A percentile compares a stretch with the other conserved stretches of the same genome.
These are phyloP conservation scores for Anthonomus grandis DNA, from an alignment of 1,140 invertebrate genomes.

Conservation along the genomic window DNA sequence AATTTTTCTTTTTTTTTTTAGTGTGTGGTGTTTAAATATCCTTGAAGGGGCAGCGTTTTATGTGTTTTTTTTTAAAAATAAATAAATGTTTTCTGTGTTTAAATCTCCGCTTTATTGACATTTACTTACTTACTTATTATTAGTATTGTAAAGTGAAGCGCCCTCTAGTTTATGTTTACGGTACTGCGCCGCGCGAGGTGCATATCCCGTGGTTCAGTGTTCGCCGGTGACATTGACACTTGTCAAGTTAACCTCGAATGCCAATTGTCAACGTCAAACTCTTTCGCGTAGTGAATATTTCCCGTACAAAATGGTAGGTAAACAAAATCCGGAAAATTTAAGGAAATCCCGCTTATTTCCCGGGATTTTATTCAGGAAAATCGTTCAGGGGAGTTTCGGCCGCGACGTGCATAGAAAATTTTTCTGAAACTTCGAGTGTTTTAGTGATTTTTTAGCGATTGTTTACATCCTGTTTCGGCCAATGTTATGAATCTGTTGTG, in stretches of 20 bases:
- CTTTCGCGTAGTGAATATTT: slow-evolving; percentile 18
- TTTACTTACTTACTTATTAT: too few relatives aligned
- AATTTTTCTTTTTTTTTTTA: slow-evolving; percentile 35
- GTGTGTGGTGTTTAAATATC: slow-evolving; percentile 41
- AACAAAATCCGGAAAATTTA: slow-evolving; percentile 14
- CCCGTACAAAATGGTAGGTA: slow-evolving; percentile 22
- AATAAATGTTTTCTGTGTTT: too few relatives aligned
- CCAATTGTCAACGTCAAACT: too few relatives aligned
- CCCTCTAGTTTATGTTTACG: too few relatives aligned
- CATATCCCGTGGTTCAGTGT: too few relatives aligned
- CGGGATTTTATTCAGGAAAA: not conserved
- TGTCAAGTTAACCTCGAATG: too few relatives aligned
- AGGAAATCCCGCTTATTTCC: slow-evolving; percentile 3
- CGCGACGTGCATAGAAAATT: not conserved
- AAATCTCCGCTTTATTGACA: too few relatives aligned
- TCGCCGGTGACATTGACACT: too few relatives aligned
- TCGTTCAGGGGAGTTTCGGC: not conserved
- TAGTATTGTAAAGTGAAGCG: too few relatives aligned
- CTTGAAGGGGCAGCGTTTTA: slow-evolving; percentile 28
- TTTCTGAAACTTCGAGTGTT: not conserved
- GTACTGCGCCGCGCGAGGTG: too few relatives aligned
- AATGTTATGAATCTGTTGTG: not conserved
- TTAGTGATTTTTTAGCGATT: slow-evolving; percentile 1
- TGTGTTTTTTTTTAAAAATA: too few relatives aligned
- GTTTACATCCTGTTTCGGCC: not conserved